Conservation (phyloP, 2,797 vertebrate species). For the Catharus ustulatus region DNA sequence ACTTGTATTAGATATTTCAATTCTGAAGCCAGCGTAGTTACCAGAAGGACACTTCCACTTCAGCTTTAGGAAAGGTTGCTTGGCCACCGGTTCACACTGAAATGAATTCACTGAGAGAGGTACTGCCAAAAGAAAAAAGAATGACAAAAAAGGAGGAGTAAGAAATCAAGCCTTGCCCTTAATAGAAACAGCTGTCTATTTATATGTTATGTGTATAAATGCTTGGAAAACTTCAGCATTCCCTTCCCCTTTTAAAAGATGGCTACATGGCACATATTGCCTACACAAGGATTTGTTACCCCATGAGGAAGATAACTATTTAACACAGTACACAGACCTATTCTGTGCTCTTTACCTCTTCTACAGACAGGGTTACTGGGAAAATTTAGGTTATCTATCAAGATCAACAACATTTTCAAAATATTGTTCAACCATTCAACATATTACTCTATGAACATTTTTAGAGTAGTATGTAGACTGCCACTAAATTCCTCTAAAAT, state of each 20-base stretch:
- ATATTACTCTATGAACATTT: not conserved
- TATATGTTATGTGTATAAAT: not conserved
- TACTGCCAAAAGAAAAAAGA: conserved; percentile 22
- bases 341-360: not conserved
- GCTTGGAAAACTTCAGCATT: not conserved
- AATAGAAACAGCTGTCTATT: not conserved
- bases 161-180: not conserved
- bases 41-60: conserved; percentile 74
- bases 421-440: not conserved
- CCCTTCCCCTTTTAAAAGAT: not conserved
- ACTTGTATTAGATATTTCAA: conserved; percentile 34
- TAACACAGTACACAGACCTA: not conserved
- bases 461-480: not conserved
- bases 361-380: not conserved
- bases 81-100: conserved; percentile 49
- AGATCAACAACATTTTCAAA: not conserved
- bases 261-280: not conserved
- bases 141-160: not conserved
- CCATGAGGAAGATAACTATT: not conserved
- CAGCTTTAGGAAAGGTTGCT: conserved; percentile 50
- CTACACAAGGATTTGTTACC: not conserved
- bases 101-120: conserved; percentile 49
- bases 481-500: not conserved
- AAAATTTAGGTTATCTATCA: not conserved
- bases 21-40: conserved; percentile 32